A percentile compares a stretch with the other conserved stretches of the same genome.
These are phyloP conservation scores for Tragelaphus scriptus DNA, from an alignment of 2,113 vertebrate species.

Conservation along the genomic window DNA sequence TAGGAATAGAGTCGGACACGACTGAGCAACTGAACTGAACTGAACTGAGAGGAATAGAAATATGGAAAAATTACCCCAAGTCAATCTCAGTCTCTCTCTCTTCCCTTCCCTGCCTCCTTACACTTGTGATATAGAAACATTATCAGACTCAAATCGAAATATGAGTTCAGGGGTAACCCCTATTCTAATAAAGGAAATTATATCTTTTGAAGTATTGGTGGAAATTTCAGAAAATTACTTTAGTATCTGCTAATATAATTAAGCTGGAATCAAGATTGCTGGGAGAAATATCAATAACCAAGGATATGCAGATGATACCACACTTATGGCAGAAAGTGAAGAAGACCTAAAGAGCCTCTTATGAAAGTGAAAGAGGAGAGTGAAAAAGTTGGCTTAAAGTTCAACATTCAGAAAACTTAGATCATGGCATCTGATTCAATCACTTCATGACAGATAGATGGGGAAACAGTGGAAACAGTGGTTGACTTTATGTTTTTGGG, in stretches of 20 bases:
- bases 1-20: accelerated
- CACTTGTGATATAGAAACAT: not conserved
- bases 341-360: no score
- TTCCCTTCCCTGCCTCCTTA: not conserved
- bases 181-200: not conserved
- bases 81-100: not conserved
- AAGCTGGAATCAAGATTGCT: not conserved
- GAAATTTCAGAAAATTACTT: not conserved
- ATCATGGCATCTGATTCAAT: no score
- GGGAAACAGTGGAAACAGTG: no score
- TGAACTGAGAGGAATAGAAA: not conserved
- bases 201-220: not conserved
- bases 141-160: not conserved
- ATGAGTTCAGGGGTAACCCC: not conserved
- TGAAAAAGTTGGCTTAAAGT: no score
- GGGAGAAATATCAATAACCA: not conserved
- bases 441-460: no score
- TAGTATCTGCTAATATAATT: not conserved
- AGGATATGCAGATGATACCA: not conserved
- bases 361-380: no score
- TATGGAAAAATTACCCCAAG: not conserved
- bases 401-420: no score
- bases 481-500: accelerated
- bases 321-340: not conserved
- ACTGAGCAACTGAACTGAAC: not conserved